Evolutionary conservation across 1,140 invertebrate genomes (phyloP).

Genomic region (Venturia canescens): DNA sequence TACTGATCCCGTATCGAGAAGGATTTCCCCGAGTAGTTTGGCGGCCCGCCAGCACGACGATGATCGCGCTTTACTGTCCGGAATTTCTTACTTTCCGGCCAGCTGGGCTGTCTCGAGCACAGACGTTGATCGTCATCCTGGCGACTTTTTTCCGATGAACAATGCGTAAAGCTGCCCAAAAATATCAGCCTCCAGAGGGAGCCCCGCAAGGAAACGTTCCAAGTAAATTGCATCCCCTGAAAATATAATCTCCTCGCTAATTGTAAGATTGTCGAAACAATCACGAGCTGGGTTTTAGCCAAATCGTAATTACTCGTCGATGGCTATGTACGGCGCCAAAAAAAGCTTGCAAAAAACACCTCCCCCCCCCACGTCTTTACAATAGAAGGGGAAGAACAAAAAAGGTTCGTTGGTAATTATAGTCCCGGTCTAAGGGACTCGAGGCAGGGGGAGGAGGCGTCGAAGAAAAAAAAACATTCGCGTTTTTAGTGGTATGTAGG

Average conservation of each 20-base stretch:
- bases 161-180: not conserved
- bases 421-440: not conserved
- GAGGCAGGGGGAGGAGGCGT: not conserved
- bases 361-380: too few relatives aligned
- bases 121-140: not conserved
- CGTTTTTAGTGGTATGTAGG: constrained; percentile 49
- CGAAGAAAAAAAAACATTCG: constrained; percentile 19
- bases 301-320: not conserved
- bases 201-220: too few relatives aligned
- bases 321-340: too few relatives aligned
- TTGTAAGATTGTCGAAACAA: too few relatives aligned
- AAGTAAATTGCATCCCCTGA: too few relatives aligned
- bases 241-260: not conserved
- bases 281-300: not conserved
- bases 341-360: not conserved
- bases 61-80: constrained; percentile 29
- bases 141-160: too few relatives aligned
- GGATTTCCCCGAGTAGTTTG: not conserved
- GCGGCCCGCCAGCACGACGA: constrained; percentile 2
- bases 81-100: constrained; percentile 31
- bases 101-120: not conserved
- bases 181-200: too few relatives aligned
- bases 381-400: not conserved
- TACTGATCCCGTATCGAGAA: constrained; percentile 22
- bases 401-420: constrained; percentile 37